Base-by-base conservation (phyloP, 2,797 vertebrate genomes). In the Orestias chungarensis region DNA sequence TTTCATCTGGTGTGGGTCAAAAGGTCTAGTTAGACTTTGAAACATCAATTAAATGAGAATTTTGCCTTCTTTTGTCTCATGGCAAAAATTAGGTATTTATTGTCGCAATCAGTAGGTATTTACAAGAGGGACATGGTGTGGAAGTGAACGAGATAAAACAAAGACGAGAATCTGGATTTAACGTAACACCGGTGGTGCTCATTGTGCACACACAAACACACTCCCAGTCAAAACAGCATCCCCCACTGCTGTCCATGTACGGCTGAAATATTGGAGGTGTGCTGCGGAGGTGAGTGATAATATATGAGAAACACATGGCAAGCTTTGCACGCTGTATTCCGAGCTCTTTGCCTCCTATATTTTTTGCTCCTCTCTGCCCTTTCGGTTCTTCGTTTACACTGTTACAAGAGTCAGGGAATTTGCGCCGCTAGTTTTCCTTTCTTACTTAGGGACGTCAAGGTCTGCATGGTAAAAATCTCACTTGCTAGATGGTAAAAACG, bases 241-340 rank as follows among this genome's bases (percentile, higher is more conserved):
- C 2, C 68, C 67, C 78, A 66, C 31, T 18, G 68, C 20, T 31
- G 52, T 65, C 88, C 80, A 82, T 87, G 78, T 89, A 86, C 3
- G 81, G 87, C 20, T 77, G 35, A 91, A 88, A 62, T 87, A 90
- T 89, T 84, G 71, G 76, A 84, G 81, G 79, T 88, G 81, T 82
- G 71, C 82, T 83, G 71, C 50, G 25, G 76, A 86, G 87, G 80
- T 83, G 83, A 87, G 67, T n/a, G 80, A 83, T 88, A 72, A 82
- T 83, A 86, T 73, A 90, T 85, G 78, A 83, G 12, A 86, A 89
- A 84, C 88, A 87, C 77, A 80, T 87, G 85, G 79, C 74, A 66
- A 64, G 78, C 62, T 72, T n/a, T 59, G 71, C 38, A 59, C 31
- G 18, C 74, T 52, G 38, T 6, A 27, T 64, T 61, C 65, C 10